Base-by-base conservation (phyloP, 2,113 vertebrate species). In the Fulica atra region DNA sequence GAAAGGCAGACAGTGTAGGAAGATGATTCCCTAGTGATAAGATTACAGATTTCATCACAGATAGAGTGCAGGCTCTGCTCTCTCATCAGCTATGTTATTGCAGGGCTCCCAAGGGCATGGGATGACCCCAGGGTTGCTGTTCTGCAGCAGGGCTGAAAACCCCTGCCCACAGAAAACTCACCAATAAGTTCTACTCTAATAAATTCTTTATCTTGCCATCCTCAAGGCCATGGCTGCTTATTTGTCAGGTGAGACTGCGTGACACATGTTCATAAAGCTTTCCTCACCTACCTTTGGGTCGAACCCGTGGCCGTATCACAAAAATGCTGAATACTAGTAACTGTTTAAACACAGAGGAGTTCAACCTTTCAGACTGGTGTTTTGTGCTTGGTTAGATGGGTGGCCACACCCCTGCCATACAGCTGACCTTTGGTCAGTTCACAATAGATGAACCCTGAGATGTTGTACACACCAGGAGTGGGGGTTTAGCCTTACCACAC, bases 391-490 rank as follows among this genome's bases (percentile, higher is more conserved):
- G 21, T 63, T 36, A 59, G 31, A 16, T 16, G 59, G 28, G 60
- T 56, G 68, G 19, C 78, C 78, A 86, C 70, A 38, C 59, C 66
- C 28, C 1, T 26, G 21, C 25, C 66, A 38, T 5, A 1, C 29
- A 33, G 7, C 16, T 48, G 54, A 54, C 38, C 80, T 93, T 90
- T 42, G 53, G 16, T 69, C 71, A 20, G 4, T 16, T 54, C 57
- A 26, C 23, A 16, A 5, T 19, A 31, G 12, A 53, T 19, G 36
- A 66, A 74, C 15, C 33, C 16, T 26, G 64, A 57, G 65, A 38
- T 48, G 29, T 38, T 46, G 38, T 3, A 61, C 25, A 54, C 19
- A 13, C 3, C 1, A 0, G 1, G 3, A 20, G 13, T 7, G 4
- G n/a, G n/a, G 57, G 9, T 11, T 33, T 6, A 15, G 23, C 59